Percentiles rank a stretch among this genome's conserved stretches.
Conservation (phyloP, 2,113 vertebrate species). For the Cephalopholis sonnerati region DNA sequence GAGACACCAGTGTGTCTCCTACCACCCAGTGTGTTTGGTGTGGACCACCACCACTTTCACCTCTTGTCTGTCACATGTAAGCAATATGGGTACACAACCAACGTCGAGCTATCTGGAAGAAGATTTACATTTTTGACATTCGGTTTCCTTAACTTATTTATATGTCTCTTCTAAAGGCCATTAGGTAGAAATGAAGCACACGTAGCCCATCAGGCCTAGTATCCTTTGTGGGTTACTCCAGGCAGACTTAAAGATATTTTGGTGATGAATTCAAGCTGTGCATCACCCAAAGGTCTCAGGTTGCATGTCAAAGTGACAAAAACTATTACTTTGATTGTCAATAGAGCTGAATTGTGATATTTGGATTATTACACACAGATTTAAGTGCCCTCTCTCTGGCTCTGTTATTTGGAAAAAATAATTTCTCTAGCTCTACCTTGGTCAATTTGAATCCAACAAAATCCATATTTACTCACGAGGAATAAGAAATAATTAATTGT, state of each 20-base stretch:
- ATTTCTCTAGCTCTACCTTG: no score
- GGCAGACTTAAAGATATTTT: background rate
- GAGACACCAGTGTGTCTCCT: background rate
- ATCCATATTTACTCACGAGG: no score
- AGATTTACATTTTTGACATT: no score
- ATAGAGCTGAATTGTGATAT: background rate
- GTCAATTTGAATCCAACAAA: background rate
- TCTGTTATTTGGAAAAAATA: background rate
- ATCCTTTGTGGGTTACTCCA: no score
- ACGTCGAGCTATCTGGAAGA: background rate
- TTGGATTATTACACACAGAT: background rate
- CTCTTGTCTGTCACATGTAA: background rate
- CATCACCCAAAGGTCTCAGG: background rate
- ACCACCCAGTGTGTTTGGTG: background rate
- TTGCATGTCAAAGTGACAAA: background rate
- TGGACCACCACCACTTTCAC: constrained; percentile 16
- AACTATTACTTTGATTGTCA: background rate
- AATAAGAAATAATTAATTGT: background rate
- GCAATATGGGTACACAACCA: background rate
- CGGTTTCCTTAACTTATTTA: background rate
- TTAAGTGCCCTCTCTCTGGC: no score
- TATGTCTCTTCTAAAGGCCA: background rate
- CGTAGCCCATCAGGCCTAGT: background rate
- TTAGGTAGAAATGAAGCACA: background rate
- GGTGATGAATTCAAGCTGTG: constrained; percentile 5